These are phyloP conservation scores for Pristionchus pacificus DNA, from an alignment of 1,140 invertebrate species.

Conservation along the genomic window DNA sequence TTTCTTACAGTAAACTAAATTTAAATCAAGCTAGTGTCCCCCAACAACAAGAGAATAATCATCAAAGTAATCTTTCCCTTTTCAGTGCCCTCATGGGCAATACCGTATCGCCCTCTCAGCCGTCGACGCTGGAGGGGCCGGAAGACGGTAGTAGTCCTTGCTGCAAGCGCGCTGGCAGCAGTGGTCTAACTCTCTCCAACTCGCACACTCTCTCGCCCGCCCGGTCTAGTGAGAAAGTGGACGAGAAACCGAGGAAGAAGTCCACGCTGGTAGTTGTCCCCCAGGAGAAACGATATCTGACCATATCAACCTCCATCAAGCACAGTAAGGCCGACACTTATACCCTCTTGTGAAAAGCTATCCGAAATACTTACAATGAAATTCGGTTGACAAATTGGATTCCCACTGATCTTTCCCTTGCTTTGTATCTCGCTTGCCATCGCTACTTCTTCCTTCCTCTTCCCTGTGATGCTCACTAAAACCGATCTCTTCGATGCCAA, in stretches of 20 bases:
- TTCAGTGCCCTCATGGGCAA: neutral
- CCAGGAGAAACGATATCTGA: neutral
- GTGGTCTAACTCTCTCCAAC: no score
- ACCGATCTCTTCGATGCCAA: no score
- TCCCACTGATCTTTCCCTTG: conserved; percentile 15
- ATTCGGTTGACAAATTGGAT: conserved; percentile 12
- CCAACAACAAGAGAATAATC: no score
- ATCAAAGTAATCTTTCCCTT: neutral
- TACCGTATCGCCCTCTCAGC: neutral
- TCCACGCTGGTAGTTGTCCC: neutral
- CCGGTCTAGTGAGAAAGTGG: no score
- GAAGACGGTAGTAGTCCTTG: no score
- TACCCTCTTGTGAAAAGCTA: neutral
- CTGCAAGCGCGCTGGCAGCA: no score
- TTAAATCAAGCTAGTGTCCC: conserved; percentile 10
- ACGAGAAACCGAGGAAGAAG: neutral
- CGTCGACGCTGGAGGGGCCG: no score
- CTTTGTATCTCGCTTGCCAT: conserved; percentile 11
- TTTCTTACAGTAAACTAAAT: conserved; percentile 14
- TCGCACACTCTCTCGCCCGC: no score
- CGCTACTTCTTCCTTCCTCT: conserved; percentile 11
- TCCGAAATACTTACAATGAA: no score
- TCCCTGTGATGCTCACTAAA: conserved; percentile 3
- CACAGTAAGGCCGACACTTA: neutral
- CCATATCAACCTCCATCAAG: neutral